Conservation (phyloP, 2,888 invertebrate genomes). For the Bellardia bayeri region DNA sequence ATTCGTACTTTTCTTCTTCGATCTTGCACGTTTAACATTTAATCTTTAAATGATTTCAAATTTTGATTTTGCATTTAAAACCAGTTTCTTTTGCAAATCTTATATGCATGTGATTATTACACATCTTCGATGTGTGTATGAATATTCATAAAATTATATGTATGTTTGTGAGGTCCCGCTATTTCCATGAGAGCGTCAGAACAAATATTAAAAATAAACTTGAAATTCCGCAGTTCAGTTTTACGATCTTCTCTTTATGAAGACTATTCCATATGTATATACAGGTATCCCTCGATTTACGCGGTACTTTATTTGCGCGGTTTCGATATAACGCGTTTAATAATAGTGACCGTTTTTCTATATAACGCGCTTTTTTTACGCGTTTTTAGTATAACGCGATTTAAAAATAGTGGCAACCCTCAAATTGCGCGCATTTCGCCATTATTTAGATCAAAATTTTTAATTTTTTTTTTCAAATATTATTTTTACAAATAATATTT, state of each 20-base stretch:
- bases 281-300: too few species aligned
- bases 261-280: background rate
- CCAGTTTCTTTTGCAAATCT: constrained; percentile 62
- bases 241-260: constrained; percentile 13
- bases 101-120: constrained; percentile 23
- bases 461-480: too few species aligned
- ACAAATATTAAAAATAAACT: constrained; percentile 19
- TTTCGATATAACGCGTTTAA: too few species aligned
- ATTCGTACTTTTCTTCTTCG: constrained; percentile 4
- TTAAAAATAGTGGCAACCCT: too few species aligned
- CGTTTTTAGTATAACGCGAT: too few species aligned
- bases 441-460: too few species aligned
- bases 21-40: constrained; percentile 47
- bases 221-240: background rate
- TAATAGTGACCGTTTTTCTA: too few species aligned
- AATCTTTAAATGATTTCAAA: constrained; percentile 62
- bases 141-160: constrained; percentile 12
- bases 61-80: constrained; percentile 69
- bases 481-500: too few species aligned
- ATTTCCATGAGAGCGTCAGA: constrained; percentile 39
- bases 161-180: constrained; percentile 45
- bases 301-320: too few species aligned
- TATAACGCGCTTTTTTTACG: too few species aligned
- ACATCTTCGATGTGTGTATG: constrained; percentile 1
- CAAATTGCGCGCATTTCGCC: too few species aligned